These are phyloP conservation scores for Synodontis membranacea DNA, from an alignment of 2,113 vertebrate species.

Conservation along the genomic window DNA sequence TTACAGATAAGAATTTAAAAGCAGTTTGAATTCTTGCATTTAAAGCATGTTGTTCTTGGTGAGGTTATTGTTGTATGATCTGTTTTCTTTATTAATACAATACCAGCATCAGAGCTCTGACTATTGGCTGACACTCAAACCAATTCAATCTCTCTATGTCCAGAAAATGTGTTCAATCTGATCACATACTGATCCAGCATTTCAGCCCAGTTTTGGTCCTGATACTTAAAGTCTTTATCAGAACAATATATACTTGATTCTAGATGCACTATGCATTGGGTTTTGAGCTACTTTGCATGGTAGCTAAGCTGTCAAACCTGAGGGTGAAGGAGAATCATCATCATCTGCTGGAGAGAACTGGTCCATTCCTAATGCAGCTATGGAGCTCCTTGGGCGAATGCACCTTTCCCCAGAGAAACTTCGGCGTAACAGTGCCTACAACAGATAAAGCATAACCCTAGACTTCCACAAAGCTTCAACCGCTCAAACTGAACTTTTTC, in stretches of 20 bases:
- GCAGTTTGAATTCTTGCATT: neutral
- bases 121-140: neutral
- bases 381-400: constrained; percentile 76
- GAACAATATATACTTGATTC: neutral
- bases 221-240: neutral
- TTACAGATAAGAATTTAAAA: neutral
- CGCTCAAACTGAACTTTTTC: neutral
- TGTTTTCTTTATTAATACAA: neutral
- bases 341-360: constrained; percentile 69
- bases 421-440: constrained; percentile 78
- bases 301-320: constrained; percentile 61
- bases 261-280: neutral
- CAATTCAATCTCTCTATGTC: neutral
- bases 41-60: neutral
- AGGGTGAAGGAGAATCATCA: constrained; percentile 65
- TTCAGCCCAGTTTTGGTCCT: neutral
- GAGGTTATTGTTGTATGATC: no score
- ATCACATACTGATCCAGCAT: neutral
- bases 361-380: constrained; percentile 74
- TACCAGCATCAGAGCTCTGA: neutral
- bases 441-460: neutral
- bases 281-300: neutral
- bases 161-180: neutral
- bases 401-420: constrained; percentile 85
- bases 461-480: neutral